Evolutionary conservation across 64 coral and sea anemone species (phyloP).

Genomic region (Trachythela sp.): DNA sequence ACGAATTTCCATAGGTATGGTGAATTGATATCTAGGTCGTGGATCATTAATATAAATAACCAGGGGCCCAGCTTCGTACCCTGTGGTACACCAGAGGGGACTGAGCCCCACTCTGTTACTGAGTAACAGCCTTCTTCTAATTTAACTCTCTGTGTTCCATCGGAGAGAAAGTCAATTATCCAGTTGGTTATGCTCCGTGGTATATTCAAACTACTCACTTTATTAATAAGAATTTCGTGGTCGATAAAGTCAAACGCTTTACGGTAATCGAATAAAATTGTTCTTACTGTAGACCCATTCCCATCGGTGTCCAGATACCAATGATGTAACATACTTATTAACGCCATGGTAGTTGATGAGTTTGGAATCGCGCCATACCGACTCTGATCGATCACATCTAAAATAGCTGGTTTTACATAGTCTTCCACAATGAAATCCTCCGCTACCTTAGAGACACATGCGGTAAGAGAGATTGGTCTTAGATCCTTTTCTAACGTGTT

Average conservation of each 20-base stretch:
- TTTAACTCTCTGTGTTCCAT: background rate
- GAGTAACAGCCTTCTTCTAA: background rate
- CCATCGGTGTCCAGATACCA: background rate
- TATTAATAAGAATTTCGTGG: background rate
- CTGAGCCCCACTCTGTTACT: background rate
- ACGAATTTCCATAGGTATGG: background rate
- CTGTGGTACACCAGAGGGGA: background rate
- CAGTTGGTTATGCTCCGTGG: background rate
- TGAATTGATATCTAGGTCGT: background rate
- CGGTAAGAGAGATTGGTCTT: constrained; percentile 31
- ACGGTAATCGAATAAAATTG: too few relatives aligned
- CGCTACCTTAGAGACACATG: constrained; percentile 27
- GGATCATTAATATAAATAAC: background rate
- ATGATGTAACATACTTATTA: background rate
- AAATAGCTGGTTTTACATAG: background rate
- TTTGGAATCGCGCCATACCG: constrained; percentile 16
- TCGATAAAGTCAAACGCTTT: background rate
- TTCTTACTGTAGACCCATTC: background rate
- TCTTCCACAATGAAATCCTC: constrained; percentile 15
- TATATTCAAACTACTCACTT: background rate
- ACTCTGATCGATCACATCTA: constrained; percentile 11
- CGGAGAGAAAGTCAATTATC: background rate
- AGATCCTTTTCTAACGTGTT: constrained; percentile 14
- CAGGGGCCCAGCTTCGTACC: background rate
- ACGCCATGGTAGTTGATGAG: background rate